Evolutionary conservation across 2,113 vertebrate species (phyloP), one percentile per base, ranked within the genome.

Genomic region (Entelurus aequoreus): DNA sequence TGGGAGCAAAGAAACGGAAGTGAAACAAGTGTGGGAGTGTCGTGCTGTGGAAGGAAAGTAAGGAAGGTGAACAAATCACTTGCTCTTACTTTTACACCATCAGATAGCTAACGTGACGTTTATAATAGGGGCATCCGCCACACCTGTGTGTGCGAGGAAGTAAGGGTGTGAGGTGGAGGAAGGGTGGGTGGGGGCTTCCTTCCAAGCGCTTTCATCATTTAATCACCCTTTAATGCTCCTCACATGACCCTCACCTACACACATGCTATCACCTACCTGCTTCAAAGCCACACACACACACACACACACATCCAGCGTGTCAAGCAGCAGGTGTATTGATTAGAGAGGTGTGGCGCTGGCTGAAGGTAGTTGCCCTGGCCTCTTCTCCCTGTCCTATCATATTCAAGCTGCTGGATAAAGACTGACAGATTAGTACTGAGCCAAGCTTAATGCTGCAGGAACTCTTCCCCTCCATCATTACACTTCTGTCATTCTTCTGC

Each of bases 201-300:
- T 82, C 74, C 75, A 79, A 71, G 82, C 68, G 80, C 74, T 87
- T 89, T 86, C 76, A 84, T 87, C 80, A 85, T 86, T 79, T 84
- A 86, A 84, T 88, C 82, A 84, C 70, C 61, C 66, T 75, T 66
- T 83, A 86, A 84, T 85, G 68, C 70, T 72, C 74, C 54, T 72
- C 61, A 59, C 79, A 84, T 80, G 76, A 79, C 84, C 76, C 74
- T 73, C 75, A 68, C 68, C 66, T 50, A 67, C 69, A 67, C 69
- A 48, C 65, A 62, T 53, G 35, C 54, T 56, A 38, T 42, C 54
- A 5, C 50, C 50, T 55, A 59, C 57, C 69, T 72, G 50, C 53
- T 48, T 58, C 54, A 62, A 68, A 59, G 40, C 49, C 69, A 61
- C 66, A 64, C 62, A 5, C 37, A 8, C 40, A 54, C 65, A 40